Base-by-base conservation (phyloP, 1,140 invertebrate species). In the Lordiphosa clarofinis region DNA sequence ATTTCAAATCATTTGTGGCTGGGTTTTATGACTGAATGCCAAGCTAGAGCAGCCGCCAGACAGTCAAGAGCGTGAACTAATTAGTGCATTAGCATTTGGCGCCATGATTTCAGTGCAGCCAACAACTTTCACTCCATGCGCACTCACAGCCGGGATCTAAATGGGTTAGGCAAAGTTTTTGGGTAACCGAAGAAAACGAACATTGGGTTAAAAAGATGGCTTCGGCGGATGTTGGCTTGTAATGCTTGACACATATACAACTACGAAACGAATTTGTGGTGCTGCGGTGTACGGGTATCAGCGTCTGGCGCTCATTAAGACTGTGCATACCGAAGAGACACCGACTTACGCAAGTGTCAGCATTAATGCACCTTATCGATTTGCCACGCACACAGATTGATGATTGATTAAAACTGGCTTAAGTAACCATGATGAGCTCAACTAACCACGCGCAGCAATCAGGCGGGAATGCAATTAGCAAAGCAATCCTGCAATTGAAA, bases 71-170 rank as follows among this genome's bases (percentile, higher is more conserved):
- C 59, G 49, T 49, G 46, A 81, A 62, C 76, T 84, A 82, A 82
- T 82, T 82, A 82, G 78, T 76, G 78, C 56, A 81, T 76, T 68
- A 81, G 58, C 62, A 82, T 68, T 76, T 59, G 56, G 53, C 47
- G 71, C 40, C 62, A 49, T 47, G 42, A 65, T 42, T 65, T 65
- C 31, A 35, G 50, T 13, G 10, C 42, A 54, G 55, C 38, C 52
- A 73, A 55, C 47, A 74, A 71, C 57, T 63, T 81, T 71, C 56
- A 52, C 56, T 60, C 40, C 40, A 36, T 2, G 19, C 13, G 19
- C 48, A 50, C 36, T 37, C 36, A 8, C 48, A 12, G 48, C 21
- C 21, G 21, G 4, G 21, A 37, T 10, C 33, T 21, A 72, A 55
- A 28, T 76, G 46, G 74, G 74, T 71, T 79, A 74, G 39, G 28